These are phyloP conservation scores for Bombus superbus DNA, from an alignment of 1,140 invertebrate genomes.

Conservation along the genomic window DNA sequence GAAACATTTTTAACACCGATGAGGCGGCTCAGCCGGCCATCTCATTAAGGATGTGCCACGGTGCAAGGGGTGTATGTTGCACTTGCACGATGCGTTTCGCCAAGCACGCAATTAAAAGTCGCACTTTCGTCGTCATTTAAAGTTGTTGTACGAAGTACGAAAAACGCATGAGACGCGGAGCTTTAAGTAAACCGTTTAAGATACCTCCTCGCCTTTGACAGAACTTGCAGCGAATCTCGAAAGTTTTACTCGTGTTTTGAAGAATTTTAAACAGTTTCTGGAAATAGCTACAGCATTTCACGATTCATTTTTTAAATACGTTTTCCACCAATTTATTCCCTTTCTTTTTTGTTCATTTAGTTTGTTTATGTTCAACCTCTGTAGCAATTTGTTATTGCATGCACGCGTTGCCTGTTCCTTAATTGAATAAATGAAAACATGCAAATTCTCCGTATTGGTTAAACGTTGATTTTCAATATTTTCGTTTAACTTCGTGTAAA, in stretches of 20 bases:
- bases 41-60: constrained; percentile 58
- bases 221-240: background rate
- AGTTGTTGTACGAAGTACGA: constrained; percentile 16
- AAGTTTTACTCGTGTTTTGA: too few relatives aligned
- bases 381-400: background rate
- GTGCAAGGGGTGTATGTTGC: constrained; percentile 14
- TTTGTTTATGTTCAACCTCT: background rate
- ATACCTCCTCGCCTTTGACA: background rate
- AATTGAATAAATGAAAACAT: constrained; percentile 15
- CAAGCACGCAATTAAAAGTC: constrained; percentile 55
- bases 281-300: background rate
- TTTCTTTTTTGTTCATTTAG: background rate
- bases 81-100: constrained; percentile 25
- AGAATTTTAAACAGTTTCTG: too few relatives aligned
- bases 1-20: constrained; percentile 63
- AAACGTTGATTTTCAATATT: background rate
- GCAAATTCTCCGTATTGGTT: constrained; percentile 5
- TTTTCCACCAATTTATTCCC: background rate
- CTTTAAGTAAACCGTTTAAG: constrained; percentile 41
- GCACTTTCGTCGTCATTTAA: constrained; percentile 35
- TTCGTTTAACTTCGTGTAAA: constrained; percentile 5
- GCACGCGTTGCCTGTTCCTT: background rate
- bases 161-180: background rate
- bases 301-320: background rate
- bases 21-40: constrained; percentile 53